phyloP scores from a whole-genome alignment of 2,797 vertebrate species.

The Chloroceryle amazona region DNA sequence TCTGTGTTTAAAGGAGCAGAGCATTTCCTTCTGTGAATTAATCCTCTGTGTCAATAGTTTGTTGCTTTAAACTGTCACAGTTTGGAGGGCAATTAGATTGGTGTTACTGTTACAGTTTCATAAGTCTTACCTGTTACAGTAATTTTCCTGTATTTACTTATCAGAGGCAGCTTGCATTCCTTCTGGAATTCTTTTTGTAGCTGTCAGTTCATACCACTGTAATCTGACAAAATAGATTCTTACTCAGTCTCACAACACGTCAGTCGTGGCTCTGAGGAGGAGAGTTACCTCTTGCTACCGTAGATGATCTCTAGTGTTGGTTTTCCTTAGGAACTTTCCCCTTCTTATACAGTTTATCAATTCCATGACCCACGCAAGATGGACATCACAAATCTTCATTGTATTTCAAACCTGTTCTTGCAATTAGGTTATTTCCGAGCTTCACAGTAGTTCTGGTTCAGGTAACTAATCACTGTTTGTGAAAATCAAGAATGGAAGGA shows the following conservation, averaged over 20 bases:
- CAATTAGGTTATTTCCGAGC: not conserved
- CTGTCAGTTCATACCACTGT: slow-evolving; percentile 15
- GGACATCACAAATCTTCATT: not conserved
- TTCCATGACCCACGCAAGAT: not conserved
- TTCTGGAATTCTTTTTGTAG: slow-evolving; percentile 12
- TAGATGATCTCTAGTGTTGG: not conserved
- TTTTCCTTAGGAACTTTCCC: not conserved
- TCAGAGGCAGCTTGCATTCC: slow-evolving; percentile 4
- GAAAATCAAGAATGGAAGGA: not conserved
- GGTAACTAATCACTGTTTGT: not conserved
- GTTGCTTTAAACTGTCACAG: not conserved
- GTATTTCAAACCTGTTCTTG: not conserved
- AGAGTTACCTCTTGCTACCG: not conserved
- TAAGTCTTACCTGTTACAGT: not conserved
- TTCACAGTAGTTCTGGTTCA: not conserved
- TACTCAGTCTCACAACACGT: not conserved
- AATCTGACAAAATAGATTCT: slow-evolving; percentile 28
- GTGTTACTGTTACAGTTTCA: not conserved
- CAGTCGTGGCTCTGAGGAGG: not conserved
- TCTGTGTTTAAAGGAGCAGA: not conserved
- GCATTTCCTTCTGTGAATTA: not conserved
- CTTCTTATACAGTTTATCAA: not conserved
- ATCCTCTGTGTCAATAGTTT: not conserved
- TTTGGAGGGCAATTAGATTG: not conserved
- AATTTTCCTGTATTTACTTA: slow-evolving; percentile 4